Evolutionary conservation across 2,888 invertebrate genomes (phyloP).

Genomic region (Ommatoiulus sabulosus): DNA sequence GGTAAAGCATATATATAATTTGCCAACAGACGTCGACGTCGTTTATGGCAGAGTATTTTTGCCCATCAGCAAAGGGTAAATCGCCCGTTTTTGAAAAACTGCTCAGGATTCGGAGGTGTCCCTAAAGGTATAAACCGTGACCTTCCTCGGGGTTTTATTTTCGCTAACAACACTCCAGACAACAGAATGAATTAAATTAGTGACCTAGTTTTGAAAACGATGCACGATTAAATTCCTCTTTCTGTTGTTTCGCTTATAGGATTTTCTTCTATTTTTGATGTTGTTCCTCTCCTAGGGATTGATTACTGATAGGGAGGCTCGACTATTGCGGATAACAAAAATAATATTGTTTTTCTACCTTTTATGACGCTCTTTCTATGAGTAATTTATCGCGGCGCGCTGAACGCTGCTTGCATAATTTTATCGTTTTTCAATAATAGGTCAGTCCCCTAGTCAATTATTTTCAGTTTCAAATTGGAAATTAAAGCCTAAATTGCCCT

Average conservation of each 20-base stretch:
- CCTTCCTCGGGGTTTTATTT: not conserved
- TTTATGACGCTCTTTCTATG: not conserved
- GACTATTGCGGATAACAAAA: not conserved
- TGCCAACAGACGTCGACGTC: no score
- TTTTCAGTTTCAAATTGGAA: slow-evolving; percentile 22
- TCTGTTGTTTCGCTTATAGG: not conserved
- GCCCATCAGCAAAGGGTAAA: not conserved
- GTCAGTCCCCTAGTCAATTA: not conserved
- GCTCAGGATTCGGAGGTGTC: not conserved
- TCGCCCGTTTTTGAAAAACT: not conserved
- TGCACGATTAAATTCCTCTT: not conserved
- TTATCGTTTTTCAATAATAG: slow-evolving; percentile 28
- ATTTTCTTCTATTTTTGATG: slow-evolving; percentile 28
- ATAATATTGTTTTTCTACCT: slow-evolving; percentile 21
- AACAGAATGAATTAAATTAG: slow-evolving; percentile 9
- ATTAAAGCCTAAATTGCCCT: not conserved
- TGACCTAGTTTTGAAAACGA: slow-evolving; percentile 1
- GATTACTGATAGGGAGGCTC: slow-evolving; percentile 16
- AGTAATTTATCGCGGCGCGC: not conserved
- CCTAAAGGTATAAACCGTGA: not conserved
- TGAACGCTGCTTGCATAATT: slow-evolving; percentile 2
- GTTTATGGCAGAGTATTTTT: not conserved
- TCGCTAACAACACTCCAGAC: not conserved
- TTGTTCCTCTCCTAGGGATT: not conserved
- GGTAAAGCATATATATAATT: no score